Evolutionary conservation across 2,113 vertebrate genomes (phyloP).

Genomic region (Columba livia): DNA sequence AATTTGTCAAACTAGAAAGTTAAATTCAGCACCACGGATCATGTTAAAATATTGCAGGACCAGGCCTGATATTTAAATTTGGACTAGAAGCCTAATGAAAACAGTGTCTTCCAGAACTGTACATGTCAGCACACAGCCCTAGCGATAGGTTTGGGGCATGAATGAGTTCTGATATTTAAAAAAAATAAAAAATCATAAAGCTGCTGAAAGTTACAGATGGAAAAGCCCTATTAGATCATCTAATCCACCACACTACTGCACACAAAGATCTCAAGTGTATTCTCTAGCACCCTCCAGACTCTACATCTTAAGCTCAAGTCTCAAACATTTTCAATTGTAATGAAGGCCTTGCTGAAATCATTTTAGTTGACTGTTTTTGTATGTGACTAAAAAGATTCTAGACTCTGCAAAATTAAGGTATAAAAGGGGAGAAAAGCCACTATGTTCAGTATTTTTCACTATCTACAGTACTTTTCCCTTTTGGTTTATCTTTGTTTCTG

Average conservation of each 20-base stretch:
- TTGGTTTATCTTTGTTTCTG: not conserved
- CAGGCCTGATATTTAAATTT: not conserved
- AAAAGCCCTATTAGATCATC: not conserved
- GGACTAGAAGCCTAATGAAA: not conserved
- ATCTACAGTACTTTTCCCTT: not conserved
- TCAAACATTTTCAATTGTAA: not conserved
- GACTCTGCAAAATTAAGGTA: not conserved
- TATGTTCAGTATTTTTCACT: not conserved
- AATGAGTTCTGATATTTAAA: not conserved
- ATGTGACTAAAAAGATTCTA: not conserved
- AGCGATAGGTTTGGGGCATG: not conserved
- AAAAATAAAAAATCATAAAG: not conserved
- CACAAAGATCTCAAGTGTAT: accelerated
- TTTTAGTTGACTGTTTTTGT: not conserved
- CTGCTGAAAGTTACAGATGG: not conserved
- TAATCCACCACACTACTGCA: not conserved
- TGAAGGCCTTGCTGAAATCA: not conserved
- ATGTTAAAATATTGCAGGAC: not conserved
- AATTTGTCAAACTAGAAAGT: not conserved
- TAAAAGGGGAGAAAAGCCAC: not conserved
- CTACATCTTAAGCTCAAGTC: not conserved
- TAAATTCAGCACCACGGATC: not conserved
- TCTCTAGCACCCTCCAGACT: not conserved
- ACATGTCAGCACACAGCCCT: not conserved
- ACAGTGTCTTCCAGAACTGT: not conserved